Base-by-base conservation (phyloP, 1,140 invertebrate species). In the Luehdorfia chinensis region DNA sequence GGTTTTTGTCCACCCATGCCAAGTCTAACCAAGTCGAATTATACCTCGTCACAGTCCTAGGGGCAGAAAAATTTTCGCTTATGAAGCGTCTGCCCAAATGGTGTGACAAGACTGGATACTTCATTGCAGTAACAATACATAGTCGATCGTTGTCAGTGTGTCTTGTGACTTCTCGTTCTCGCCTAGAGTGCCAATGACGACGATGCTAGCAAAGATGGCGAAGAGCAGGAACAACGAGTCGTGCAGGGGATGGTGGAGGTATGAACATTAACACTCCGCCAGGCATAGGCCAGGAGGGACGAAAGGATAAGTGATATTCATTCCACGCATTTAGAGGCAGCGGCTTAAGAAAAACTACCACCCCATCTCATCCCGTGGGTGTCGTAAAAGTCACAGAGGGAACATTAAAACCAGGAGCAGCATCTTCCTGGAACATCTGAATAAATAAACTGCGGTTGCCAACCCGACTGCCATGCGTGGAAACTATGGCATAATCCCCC, bases 21-120 rank as follows among this genome's bases (percentile, higher is more conserved):
- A n/a, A 96, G 55, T 91, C 87, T 71, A n/a, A n/a, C n/a, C n/a
- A 94, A 95, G 59, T 94, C 91, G 69, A 93, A 95, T 64, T 94
- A 94, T 13, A 85, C 85, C 75, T 95, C 94, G 68, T 94, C 90
- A 67, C 94, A 95, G 60, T 94, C 87, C 0, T 85, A 84, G 0
- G 89, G 58, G 63, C 94, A 96, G 9, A 95, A 84, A 79, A 91
- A 95, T 68, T 93, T 93, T 15, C 90, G 81, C 70, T 94, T 94
- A 13, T 89, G 70, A 13, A 94, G 66, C n/a, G 88, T 84, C 92
- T 94, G 87, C 60, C 92, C 92, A 77, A 92, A 90, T 11, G 90
- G 89, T 19, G 92, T 92, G 28, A 87, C 79, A 1, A 94, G 76
- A 2, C 87, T 74, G 1, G 88, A 60, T 12, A 85, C 87, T 57